Percentiles rank a stretch among this genome's conserved stretches.
These are phyloP conservation scores for Piscicola geometra DNA, from an alignment of 2,888 invertebrate species.

Conservation along the genomic window DNA sequence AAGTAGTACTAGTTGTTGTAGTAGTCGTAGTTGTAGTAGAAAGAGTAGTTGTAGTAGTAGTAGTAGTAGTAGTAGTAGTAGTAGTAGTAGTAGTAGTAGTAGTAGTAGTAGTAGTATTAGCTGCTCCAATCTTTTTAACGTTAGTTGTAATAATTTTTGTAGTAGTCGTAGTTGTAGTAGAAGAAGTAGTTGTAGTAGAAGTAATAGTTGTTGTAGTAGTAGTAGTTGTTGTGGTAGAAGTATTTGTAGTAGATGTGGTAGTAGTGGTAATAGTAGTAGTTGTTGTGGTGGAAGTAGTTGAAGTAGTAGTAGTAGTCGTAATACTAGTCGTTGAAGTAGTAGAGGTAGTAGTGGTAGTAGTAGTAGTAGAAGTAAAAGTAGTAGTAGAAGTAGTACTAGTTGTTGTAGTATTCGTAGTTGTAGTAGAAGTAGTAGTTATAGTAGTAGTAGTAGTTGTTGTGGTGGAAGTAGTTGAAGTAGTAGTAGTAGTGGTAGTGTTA, in stretches of 20 bases:
- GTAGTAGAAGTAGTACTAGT: slow-evolving; percentile 35
- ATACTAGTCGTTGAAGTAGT: too few relatives aligned
- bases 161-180: slow-evolving; percentile 7
- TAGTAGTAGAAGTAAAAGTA: slow-evolving; percentile 35
- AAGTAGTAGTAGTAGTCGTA: too few relatives aligned
- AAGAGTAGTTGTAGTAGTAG: slow-evolving; percentile 15
- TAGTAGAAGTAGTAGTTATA: slow-evolving; percentile 10
- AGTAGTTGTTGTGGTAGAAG: background rate
- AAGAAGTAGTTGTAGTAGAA: slow-evolving; percentile 18
- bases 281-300: too few relatives aligned
- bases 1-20: slow-evolving; percentile 37
- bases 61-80: slow-evolving; percentile 24
- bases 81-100: slow-evolving; percentile 17
- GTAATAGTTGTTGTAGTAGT: slow-evolving; percentile 21
- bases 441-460: slow-evolving; percentile 2
- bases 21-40: slow-evolving; percentile 36
- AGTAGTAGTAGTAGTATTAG: background rate
- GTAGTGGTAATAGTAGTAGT: too few relatives aligned
- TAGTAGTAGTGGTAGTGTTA: too few relatives aligned
- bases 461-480: too few relatives aligned
- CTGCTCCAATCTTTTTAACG: too few relatives aligned
- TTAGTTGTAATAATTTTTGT: slow-evolving; percentile 12
- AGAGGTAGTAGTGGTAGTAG: slow-evolving; percentile 22
- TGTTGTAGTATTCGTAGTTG: slow-evolving; percentile 11
- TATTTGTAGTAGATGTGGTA: too few relatives aligned